Evolutionary conservation across 2,113 vertebrate genomes (phyloP), one percentile per base, ranked within the genome.

Genomic region (Gavia stellata): DNA sequence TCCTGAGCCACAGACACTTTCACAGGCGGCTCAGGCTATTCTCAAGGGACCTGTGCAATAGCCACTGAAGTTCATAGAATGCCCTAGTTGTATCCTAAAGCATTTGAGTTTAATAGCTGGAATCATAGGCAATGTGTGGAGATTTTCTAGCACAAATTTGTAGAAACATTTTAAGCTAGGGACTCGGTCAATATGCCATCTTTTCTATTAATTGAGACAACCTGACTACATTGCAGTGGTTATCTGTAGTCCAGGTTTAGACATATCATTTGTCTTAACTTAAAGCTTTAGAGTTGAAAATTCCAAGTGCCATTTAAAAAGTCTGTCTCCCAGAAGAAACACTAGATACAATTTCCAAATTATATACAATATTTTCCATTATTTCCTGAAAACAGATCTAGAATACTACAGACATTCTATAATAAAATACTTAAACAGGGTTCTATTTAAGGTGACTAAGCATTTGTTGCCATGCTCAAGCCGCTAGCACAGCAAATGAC

Each of bases 11-110:
- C 77, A 86, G 26, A 47, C 4, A 36, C 34, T 40, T 95, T 67
- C n/a, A 75, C 36, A 91, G 58, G 75, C 4, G 14, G 49, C 47
- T 86, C 67, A 80, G 14, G 31, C 34, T 66, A 5, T 18, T 81
- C 73, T 70, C 0, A 0, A 50, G 21, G 40, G 55, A 53, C 24
- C 24, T 66, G 26, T 29, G 25, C 1, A 3, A 84, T 2, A 78
- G 29, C 24, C 59, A 52, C 33, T 61, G 20, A 68, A 65, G 17
- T 77, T 87, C 58, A 83, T 2, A 0, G 4, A n/a, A 70, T 36
- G 25, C 58, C n/a, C 19, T 29, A 36, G 17, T 45, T 78, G n/a
- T 36, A 89, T 53, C 36, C 53, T 62, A 2, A 91, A 65, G n/a
- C 11, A 13, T 28, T 74, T 21, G 49, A 86, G 31, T 66, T 79